These are phyloP conservation scores for Nixonia krombeini DNA, from an alignment of 1,140 invertebrate genomes.

Conservation along the genomic window DNA sequence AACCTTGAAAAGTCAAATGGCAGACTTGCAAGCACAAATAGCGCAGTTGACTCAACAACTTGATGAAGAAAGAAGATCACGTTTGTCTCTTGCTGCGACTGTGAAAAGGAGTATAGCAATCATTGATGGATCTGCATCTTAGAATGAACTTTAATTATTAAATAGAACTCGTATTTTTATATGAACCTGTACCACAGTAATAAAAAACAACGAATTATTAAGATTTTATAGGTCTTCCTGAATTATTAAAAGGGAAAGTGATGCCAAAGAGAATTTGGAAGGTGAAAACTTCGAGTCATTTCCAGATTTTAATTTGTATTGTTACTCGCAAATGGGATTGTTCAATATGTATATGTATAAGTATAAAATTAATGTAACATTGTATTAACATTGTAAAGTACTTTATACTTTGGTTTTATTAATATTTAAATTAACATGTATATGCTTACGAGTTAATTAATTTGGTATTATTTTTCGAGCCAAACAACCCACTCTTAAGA, in stretches of 20 bases:
- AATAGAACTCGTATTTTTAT: conserved; percentile 2
- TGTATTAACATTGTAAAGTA: too few species aligned
- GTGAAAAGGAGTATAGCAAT: conserved; percentile 66
- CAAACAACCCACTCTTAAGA: too few species aligned
- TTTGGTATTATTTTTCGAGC: conserved; percentile 6
- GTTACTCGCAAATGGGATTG: conserved; percentile 7
- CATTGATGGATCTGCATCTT: conserved; percentile 57
- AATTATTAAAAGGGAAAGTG: conserved; percentile 10
- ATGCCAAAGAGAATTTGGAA: conserved; percentile 30
- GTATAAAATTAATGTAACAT: conserved; percentile 6
- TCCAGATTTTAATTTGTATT: conserved; percentile 1
- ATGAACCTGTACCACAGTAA: conserved; percentile 1
- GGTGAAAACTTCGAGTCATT: conserved; percentile 9
- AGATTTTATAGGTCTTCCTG: too few species aligned
- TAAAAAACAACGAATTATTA: too few species aligned
- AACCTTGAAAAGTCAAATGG: conserved; percentile 77
- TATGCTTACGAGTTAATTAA: too few species aligned
- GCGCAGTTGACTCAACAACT: conserved; percentile 66
- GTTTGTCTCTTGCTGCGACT: conserved; percentile 66
- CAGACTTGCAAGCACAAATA: conserved; percentile 73
- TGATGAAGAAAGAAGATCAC: conserved; percentile 70
- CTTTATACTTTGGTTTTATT: not conserved
- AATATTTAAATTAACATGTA: too few species aligned
- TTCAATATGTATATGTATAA: conserved; percentile 1
- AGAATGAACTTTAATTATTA: conserved; percentile 7